Base-by-base conservation (phyloP, 2,888 invertebrate genomes). In the Ametastegia equiseti region DNA sequence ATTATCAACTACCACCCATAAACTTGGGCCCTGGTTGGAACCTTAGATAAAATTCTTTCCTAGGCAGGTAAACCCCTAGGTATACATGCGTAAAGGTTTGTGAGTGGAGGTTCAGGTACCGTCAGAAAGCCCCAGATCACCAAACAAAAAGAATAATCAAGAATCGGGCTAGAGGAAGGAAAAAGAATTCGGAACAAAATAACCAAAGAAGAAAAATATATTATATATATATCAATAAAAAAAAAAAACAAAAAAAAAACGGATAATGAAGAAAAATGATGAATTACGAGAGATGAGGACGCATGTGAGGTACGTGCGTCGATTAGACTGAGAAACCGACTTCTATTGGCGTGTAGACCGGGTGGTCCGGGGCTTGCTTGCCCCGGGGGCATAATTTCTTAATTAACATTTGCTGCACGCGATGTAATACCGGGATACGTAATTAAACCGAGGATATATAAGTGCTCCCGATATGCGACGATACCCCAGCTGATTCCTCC, bases 331-430 rank as follows among this genome's bases (percentile, higher is more conserved):
- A n/a, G n/a, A n/a, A n/a, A n/a, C n/a, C n/a, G n/a, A n/a, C n/a
- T n/a, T 19, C 54, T 30, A 75, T 75, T 75, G 75, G 36, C 36
- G 39, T n/a, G n/a, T 15, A 63, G 36, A 50, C 78, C 78, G 78
- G 78, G 78, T 78, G 78, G 78, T 78, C 78, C 54, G 19, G 11
- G 15, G 45, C 7, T 27, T n/a, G 7, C 1, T 11, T 15, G 36
- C 27, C 75, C 60, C 23, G 19, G 42, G 47, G 78, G 60, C 42
- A 42, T 78, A 60, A 78, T 78, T 78, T 78, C 42, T 63, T 78
- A 57, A 78, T 78, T 78, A 78, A 78, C 78, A 60, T 78, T 78
- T 60, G 78, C 78, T 60, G 78, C 78, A 75, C 78, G 78, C 36
- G 78, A 78, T 78, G 54, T 50, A 78, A 27, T 54, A 54, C 11